A percentile compares a stretch with the other conserved stretches of the same genome.
These are phyloP conservation scores for Paedocypris micromegethes DNA, from an alignment of 2,797 vertebrate genomes.

Conservation along the genomic window DNA sequence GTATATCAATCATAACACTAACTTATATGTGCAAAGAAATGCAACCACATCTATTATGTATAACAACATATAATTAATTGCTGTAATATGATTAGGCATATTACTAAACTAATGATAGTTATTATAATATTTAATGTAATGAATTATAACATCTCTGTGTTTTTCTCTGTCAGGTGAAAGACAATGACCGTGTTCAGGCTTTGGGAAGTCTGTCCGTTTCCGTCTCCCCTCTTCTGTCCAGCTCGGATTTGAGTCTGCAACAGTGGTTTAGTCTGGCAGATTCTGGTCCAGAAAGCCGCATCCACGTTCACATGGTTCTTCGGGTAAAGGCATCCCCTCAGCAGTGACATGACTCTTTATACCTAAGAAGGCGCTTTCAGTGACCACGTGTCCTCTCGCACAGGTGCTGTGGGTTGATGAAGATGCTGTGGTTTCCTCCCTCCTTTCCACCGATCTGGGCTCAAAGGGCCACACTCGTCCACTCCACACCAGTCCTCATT, in stretches of 20 bases:
- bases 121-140: no score
- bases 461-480: conserved; percentile 55
- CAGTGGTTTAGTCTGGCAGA: conserved; percentile 85
- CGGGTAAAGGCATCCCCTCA: conserved; percentile 64
- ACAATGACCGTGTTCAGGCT: conserved; percentile 76
- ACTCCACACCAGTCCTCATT: conserved; percentile 66
- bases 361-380: not conserved
- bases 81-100: no score
- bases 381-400: conserved; percentile 10
- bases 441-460: conserved; percentile 45
- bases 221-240: conserved; percentile 72
- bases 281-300: conserved; percentile 77
- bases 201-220: conserved; percentile 79
- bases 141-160: not conserved
- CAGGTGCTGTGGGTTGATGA: conserved; percentile 82
- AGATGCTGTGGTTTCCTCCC: conserved; percentile 54
- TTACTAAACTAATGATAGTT: no score
- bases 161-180: conserved; percentile 74
- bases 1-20: no score
- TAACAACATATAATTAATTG: no score
- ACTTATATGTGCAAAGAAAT: no score
- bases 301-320: conserved; percentile 82
- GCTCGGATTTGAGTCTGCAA: conserved; percentile 71
- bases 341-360: no score
- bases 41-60: no score